Conservation (phyloP, 2,888 invertebrate species). For the Zaprionus obscuricornis region DNA sequence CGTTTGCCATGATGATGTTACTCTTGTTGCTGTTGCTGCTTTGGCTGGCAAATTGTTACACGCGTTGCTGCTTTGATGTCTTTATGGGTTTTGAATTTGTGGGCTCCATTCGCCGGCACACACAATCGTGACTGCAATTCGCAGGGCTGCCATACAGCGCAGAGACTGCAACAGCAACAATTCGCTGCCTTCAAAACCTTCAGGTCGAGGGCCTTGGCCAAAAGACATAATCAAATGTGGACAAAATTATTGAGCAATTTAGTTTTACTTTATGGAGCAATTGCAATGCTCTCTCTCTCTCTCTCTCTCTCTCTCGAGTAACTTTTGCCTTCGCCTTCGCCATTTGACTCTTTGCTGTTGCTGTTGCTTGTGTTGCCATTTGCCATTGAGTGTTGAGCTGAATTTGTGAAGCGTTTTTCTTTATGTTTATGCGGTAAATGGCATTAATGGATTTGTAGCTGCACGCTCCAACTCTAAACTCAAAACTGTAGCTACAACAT, state of each 20-base stretch:
- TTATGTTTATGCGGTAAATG: constrained; percentile 77
- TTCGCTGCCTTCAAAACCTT: no score
- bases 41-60: constrained; percentile 74
- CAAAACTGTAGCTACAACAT: constrained; percentile 19
- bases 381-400: constrained; percentile 28
- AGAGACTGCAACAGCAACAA: not conserved
- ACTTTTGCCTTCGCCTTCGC: not conserved
- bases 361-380: constrained; percentile 21
- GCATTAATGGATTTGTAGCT: constrained; percentile 77
- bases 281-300: constrained; percentile 48
- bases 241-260: constrained; percentile 82
- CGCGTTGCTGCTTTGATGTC: constrained; percentile 78
- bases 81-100: constrained; percentile 77
- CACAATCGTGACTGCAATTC: constrained; percentile 73
- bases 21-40: constrained; percentile 25
- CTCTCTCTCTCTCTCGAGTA: no score
- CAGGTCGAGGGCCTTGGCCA: constrained; percentile 40
- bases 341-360: constrained; percentile 18
- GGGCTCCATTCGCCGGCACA: constrained; percentile 58
- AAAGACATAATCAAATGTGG: constrained; percentile 78
- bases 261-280: constrained; percentile 80
- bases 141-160: constrained; percentile 39
- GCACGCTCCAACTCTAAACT: constrained; percentile 39
- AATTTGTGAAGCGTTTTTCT: constrained; percentile 53
- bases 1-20: constrained; percentile 56